Conservation (phyloP, 2,888 invertebrate genomes). For the Acleris literana region DNA sequence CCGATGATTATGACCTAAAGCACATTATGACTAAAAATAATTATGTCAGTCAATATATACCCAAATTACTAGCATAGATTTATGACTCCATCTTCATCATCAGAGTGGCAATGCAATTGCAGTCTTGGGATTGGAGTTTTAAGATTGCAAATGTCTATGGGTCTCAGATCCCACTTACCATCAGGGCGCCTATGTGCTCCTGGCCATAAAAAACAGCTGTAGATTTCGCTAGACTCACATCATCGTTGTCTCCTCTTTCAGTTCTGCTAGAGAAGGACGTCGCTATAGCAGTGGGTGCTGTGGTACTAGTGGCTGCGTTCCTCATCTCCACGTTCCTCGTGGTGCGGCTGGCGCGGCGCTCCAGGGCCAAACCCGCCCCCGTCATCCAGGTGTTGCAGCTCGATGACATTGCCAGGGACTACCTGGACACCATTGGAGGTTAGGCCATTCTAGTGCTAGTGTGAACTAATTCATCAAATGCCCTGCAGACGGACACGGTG, state of each 20-base stretch:
- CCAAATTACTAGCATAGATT: too few relatives aligned
- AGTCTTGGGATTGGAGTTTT: too few relatives aligned
- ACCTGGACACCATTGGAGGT: slow-evolving; percentile 73
- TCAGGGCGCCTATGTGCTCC: too few relatives aligned
- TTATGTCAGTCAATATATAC: too few relatives aligned
- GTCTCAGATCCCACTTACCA: too few relatives aligned
- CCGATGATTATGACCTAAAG: too few relatives aligned
- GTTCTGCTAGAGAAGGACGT: slow-evolving; percentile 71
- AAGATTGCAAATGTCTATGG: too few relatives aligned
- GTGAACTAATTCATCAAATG: slow-evolving; percentile 22
- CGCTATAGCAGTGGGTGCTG: slow-evolving; percentile 72
- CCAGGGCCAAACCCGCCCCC: slow-evolving; percentile 62
- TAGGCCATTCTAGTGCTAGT: slow-evolving; percentile 36
- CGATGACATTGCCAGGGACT: slow-evolving; percentile 73
- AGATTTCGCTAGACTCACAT: too few relatives aligned
- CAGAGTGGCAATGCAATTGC: too few relatives aligned
- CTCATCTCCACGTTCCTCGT: slow-evolving; percentile 61
- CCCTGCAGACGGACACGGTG: slow-evolving; percentile 31
- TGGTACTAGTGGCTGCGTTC: slow-evolving; percentile 66
- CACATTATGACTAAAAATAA: too few relatives aligned
- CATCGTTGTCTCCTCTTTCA: slow-evolving; percentile 44
- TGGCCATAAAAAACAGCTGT: too few relatives aligned
- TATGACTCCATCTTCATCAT: too few relatives aligned
- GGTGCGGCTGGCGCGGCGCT: slow-evolving; percentile 59
- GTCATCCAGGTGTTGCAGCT: slow-evolving; percentile 76